Percentiles rank a stretch among this genome's conserved stretches.
Conservation (phyloP, 2,888 invertebrate species). For the Nipponacmea schrenckii region DNA sequence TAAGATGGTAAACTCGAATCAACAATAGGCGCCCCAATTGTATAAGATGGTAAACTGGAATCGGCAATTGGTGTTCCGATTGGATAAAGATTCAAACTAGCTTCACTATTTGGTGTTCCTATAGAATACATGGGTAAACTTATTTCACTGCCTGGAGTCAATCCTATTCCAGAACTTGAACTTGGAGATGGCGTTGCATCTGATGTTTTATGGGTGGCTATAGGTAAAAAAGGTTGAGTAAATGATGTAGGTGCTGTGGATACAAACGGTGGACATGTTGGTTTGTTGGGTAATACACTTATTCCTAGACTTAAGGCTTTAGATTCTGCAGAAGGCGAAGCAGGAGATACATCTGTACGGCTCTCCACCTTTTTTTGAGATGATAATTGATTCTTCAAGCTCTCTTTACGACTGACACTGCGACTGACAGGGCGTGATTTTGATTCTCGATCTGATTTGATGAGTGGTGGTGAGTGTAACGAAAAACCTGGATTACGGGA, state of each 20-base stretch:
- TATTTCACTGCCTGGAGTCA: background rate
- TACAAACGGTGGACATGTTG: slow-evolving; percentile 1
- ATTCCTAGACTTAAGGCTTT: background rate
- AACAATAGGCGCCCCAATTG: too few species aligned
- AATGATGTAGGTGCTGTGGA: background rate
- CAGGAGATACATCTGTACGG: background rate
- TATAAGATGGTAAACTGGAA: background rate
- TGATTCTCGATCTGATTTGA: slow-evolving; percentile 16
- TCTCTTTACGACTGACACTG: slow-evolving; percentile 50
- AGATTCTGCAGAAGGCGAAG: background rate
- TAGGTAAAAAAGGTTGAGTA: slow-evolving; percentile 5
- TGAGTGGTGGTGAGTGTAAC: slow-evolving; percentile 23
- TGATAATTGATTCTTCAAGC: slow-evolving; percentile 48
- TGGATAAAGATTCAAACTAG: background rate
- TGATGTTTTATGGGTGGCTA: slow-evolving; percentile 1
- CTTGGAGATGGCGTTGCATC: slow-evolving; percentile 5
- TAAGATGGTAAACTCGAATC: background rate
- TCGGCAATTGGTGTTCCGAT: too few species aligned
- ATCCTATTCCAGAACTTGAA: background rate
- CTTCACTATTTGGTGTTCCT: background rate
- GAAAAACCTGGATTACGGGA: slow-evolving; percentile 16
- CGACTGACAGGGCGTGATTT: slow-evolving; percentile 41
- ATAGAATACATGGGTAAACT: background rate
- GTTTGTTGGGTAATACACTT: background rate
- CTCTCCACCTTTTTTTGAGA: slow-evolving; percentile 31